Evolutionary conservation across 2,113 vertebrate species (phyloP).

Genomic region (Epinephelus lanceolatus): DNA sequence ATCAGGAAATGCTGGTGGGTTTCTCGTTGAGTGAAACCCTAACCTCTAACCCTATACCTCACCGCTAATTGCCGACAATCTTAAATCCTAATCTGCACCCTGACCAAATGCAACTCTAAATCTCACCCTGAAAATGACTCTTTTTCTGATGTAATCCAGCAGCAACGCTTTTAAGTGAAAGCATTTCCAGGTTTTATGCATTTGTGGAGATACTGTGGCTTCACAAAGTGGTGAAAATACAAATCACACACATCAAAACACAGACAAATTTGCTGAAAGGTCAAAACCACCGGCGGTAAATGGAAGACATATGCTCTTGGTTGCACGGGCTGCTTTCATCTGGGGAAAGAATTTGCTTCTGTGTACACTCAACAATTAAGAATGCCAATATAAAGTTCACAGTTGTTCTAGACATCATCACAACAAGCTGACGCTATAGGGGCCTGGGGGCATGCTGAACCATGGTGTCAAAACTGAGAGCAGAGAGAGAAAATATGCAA

Average conservation of each 20-base stretch:
- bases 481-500: neutral
- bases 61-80: slow-evolving; percentile 1
- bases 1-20: slow-evolving; percentile 12
- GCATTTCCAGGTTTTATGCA: slow-evolving; percentile 29
- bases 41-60: slow-evolving; percentile 10
- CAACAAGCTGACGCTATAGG: slow-evolving; percentile 5
- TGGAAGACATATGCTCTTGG: slow-evolving; percentile 68
- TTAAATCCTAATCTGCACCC: slow-evolving; percentile 15
- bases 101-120: slow-evolving; percentile 19
- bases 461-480: neutral
- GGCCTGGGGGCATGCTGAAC: slow-evolving; percentile 10
- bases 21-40: neutral
- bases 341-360: slow-evolving; percentile 61
- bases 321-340: slow-evolving; percentile 57
- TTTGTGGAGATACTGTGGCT: slow-evolving; percentile 20
- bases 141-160: neutral
- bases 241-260: slow-evolving; percentile 65
- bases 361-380: slow-evolving; percentile 66
- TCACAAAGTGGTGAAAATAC: slow-evolving; percentile 49
- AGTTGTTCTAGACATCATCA: slow-evolving; percentile 48
- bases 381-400: slow-evolving; percentile 55
- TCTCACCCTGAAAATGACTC: slow-evolving; percentile 7
- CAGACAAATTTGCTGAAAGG: slow-evolving; percentile 71
- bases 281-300: slow-evolving; percentile 64
- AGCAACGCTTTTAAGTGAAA: neutral